Base-by-base conservation (phyloP, 2,797 vertebrate species). In the Cyprinodon diabolis region DNA sequence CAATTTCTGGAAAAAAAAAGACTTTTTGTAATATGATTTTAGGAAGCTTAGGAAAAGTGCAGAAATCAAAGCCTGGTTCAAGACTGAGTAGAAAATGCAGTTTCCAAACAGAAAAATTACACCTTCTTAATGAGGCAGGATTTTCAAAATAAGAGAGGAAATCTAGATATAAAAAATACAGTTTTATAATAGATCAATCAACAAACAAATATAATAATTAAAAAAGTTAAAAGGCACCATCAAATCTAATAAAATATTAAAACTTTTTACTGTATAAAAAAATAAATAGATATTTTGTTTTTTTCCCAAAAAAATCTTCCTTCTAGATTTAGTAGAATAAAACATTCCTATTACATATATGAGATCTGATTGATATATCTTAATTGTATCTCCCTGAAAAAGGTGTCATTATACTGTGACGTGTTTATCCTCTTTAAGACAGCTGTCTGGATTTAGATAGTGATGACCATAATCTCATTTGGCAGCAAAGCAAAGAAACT, bases 401-500 rank as follows among this genome's bases (percentile, higher is more conserved):
- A 88, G 82, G 90, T 91, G 89, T 89, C 87, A 85, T 74, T 63
- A 83, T 69, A 52, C 48, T 68, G 81, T 94, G 93, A 94, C 91
- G 84, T 83, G 85, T 65, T 91, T 83, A 94, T 94, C 93, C 89
- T 92, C 94, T 91, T 84, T 67, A 76, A 88, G 84, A 86, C 89
- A 92, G 91, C 88, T 91, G 88, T 80, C 88, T 90, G 91, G 92
- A 93, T 93, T 94, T 92, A 93, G 88, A 77, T 67, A 84, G 88
- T 78, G 90, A 92, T 88, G 84, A 86, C 79, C 70, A 83, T 93
- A 94, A 94, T 94, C 94, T 80, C 68, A 75, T 90, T 88, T 84
- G 86, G 86, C 87, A 91, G 69, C 72, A 10, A 74, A 69, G 75
- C 83, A 85, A 80, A 78, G 70, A 21, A 69, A 48, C 68, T 69